phyloP scores from a whole-genome alignment of 2,113 vertebrate genomes.

The Recurvirostra avosetta region DNA sequence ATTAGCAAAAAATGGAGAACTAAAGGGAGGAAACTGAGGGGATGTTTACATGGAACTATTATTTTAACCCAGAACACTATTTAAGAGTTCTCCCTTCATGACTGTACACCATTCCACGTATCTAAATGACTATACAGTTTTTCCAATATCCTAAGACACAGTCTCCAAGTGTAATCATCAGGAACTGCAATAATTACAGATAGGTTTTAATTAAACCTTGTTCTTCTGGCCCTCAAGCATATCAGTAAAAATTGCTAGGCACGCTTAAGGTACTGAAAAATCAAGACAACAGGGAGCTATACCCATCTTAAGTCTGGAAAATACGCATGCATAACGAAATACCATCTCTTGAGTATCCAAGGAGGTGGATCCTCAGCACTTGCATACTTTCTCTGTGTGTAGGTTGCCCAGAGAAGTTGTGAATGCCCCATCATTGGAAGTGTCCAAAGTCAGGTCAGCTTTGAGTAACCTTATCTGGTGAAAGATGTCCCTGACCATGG shows the following conservation, averaged over 20 bases:
- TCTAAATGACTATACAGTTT: background rate
- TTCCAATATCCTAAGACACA: background rate
- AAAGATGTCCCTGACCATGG: background rate
- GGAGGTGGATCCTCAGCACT: background rate
- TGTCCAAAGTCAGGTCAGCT: background rate
- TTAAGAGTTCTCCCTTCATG: background rate
- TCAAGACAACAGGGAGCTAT: background rate
- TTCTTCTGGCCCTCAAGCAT: background rate
- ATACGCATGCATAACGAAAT: fast-evolving
- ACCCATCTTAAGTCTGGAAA: background rate
- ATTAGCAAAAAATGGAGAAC: conserved; percentile 48
- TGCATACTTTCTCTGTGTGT: background rate
- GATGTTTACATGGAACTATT: conserved; percentile 36
- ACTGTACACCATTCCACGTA: background rate
- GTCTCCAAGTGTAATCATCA: background rate
- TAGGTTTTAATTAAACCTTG: background rate
- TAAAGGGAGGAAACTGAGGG: background rate
- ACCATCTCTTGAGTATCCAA: background rate
- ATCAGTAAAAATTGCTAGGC: background rate
- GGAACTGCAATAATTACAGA: background rate
- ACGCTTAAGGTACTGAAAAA: background rate
- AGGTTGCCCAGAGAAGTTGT: background rate
- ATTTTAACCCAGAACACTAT: conserved; percentile 29
- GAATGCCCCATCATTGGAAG: background rate
- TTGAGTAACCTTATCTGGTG: background rate